Percentiles rank a stretch among this genome's conserved stretches.
phyloP scores from a whole-genome alignment of 2,888 invertebrate genomes.

The Chloroclysta siterata region DNA sequence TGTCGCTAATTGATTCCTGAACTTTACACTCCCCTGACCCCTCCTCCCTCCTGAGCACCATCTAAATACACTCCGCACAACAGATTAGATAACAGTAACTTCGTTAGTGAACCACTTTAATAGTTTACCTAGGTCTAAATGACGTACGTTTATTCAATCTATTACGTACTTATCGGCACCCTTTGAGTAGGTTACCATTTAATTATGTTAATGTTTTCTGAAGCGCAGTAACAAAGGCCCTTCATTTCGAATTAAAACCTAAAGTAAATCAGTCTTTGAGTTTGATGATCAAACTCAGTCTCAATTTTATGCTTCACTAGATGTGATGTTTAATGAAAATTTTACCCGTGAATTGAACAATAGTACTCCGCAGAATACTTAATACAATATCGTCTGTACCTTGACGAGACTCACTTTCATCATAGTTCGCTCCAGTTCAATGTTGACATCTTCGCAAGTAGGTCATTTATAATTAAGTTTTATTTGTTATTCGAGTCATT shows the following conservation, averaged over 20 bases:
- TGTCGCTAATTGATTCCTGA: constrained; percentile 68
- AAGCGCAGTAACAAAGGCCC: background rate
- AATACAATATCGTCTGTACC: constrained; percentile 44
- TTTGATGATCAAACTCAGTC: background rate
- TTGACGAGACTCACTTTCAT: constrained; percentile 49
- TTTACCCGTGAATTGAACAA: constrained; percentile 1
- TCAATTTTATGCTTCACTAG: constrained; percentile 9
- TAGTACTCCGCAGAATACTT: constrained; percentile 13
- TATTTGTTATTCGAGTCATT: constrained; percentile 63
- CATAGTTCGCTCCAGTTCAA: constrained; percentile 51
- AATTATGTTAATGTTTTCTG: constrained; percentile 3
- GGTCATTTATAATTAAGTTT: constrained; percentile 64
- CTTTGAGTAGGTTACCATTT: background rate
- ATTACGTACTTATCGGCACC: background rate
- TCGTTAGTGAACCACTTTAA: constrained; percentile 39
- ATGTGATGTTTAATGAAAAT: background rate
- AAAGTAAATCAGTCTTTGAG: background rate
- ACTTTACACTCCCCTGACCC: constrained; percentile 53
- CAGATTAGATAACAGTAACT: constrained; percentile 39
- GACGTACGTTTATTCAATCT: constrained; percentile 23
- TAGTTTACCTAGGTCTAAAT: constrained; percentile 34
- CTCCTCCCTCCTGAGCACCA: constrained; percentile 34
- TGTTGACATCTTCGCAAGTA: constrained; percentile 51
- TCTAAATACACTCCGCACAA: constrained; percentile 41
- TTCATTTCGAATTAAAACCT: background rate